Evolutionary conservation across 2,797 vertebrate genomes (phyloP).

Genomic region (Pipistrellus nathusii): DNA sequence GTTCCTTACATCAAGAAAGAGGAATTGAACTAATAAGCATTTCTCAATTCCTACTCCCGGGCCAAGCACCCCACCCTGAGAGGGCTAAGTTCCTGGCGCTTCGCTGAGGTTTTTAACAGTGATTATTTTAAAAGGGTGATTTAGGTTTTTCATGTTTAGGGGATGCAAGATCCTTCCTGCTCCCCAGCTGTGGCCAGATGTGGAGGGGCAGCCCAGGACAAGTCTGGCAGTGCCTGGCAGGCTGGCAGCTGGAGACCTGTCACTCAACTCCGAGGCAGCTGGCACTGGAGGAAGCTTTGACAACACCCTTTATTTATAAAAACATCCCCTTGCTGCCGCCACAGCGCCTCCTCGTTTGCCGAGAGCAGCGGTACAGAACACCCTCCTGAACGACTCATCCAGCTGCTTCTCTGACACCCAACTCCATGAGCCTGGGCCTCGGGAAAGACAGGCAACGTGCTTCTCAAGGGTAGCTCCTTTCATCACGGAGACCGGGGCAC

Average conservation of each 20-base stretch:
- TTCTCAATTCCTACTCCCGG: conserved; percentile 70
- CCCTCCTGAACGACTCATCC: not conserved
- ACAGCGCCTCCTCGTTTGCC: conserved; percentile 56
- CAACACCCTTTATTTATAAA: conserved; percentile 79
- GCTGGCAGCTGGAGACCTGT: conserved; percentile 83
- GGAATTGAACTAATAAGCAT: conserved; percentile 73
- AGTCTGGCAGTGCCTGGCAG: conserved; percentile 58
- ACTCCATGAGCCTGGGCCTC: not conserved
- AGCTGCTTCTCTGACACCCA: not conserved
- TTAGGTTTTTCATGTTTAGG: conserved; percentile 68
- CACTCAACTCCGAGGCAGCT: conserved; percentile 78
- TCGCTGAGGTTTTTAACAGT: conserved; percentile 46
- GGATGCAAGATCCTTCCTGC: conserved; percentile 75
- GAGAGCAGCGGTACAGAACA: not conserved
- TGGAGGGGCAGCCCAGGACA: conserved; percentile 63
- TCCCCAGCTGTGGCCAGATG: conserved; percentile 74
- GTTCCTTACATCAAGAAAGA: conserved; percentile 82
- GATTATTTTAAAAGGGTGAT: not conserved
- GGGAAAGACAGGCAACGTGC: not conserved
- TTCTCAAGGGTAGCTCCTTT: not conserved
- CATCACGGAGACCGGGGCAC: not conserved
- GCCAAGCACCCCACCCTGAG: conserved; percentile 50
- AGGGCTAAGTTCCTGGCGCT: conserved; percentile 68
- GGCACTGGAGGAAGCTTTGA: conserved; percentile 68
- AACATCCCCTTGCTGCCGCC: conserved; percentile 71